Conservation (phyloP, 2,797 vertebrate species). For the Typhlichthys subterraneus region DNA sequence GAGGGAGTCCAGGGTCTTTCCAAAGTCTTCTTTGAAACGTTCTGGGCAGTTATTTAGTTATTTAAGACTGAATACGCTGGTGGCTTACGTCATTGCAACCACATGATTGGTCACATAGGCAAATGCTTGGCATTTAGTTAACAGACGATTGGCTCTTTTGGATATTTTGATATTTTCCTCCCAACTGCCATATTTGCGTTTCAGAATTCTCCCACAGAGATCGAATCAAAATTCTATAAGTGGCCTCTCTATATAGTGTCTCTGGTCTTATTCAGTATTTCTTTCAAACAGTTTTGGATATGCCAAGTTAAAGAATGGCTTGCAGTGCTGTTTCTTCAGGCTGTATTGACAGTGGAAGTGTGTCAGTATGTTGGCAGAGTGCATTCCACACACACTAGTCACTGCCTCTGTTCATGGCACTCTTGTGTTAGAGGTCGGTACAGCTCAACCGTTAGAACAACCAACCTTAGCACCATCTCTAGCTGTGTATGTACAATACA, state of each 20-base stretch:
- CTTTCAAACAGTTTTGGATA: conserved; percentile 43
- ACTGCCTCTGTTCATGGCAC: conserved; percentile 62
- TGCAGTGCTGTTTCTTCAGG: conserved; percentile 38
- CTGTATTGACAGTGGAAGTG: conserved; percentile 58
- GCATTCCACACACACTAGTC: conserved; percentile 70
- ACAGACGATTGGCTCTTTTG: too few relatives aligned
- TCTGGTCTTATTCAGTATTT: conserved; percentile 3
- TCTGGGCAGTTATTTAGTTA: too few relatives aligned
- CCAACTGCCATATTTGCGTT: too few relatives aligned
- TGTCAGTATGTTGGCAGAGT: conserved; percentile 60
- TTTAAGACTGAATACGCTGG: too few relatives aligned
- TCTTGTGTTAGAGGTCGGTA: conserved; percentile 53
- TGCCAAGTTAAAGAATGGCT: conserved; percentile 60
- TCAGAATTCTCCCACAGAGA: too few relatives aligned
- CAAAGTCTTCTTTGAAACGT: too few relatives aligned
- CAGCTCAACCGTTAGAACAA: conserved; percentile 13
- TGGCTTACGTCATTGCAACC: too few relatives aligned
- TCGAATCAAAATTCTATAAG: too few relatives aligned
- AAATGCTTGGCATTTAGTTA: too few relatives aligned
- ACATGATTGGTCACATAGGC: too few relatives aligned
- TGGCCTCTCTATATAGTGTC: conserved; percentile 6
- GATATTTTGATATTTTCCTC: too few relatives aligned
- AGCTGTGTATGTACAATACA: conserved; percentile 19
- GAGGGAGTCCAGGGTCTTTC: neutral
- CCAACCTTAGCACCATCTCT: conserved; percentile 3